A percentile compares a stretch with the other conserved stretches of the same genome.
These are phyloP conservation scores for Pollenia griseotomentosa DNA, from an alignment of 2,888 invertebrate genomes.

Conservation along the genomic window DNA sequence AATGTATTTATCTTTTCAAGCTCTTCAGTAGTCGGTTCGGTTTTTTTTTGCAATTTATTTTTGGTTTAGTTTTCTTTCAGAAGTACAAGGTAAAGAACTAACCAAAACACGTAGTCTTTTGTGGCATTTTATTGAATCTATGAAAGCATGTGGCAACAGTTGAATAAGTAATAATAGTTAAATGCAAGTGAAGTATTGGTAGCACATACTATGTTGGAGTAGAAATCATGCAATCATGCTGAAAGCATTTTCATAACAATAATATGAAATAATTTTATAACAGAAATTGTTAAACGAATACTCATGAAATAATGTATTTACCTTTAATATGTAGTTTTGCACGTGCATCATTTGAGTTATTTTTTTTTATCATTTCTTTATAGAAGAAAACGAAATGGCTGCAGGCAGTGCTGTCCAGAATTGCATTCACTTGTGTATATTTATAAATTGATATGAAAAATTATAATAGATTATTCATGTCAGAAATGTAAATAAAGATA, in stretches of 20 bases:
- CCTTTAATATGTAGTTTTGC: neutral
- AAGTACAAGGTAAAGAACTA: slow-evolving; percentile 25
- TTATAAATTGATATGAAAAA: neutral
- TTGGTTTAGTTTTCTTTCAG: neutral
- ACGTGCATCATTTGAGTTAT: neutral
- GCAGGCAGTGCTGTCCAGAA: neutral
- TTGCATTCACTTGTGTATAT: neutral
- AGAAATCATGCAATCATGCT: slow-evolving; percentile 55
- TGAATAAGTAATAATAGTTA: slow-evolving; percentile 11
- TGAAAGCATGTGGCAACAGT: slow-evolving; percentile 4
- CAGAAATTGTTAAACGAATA: slow-evolving; percentile 16
- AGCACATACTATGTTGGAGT: neutral
- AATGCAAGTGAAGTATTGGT: neutral
- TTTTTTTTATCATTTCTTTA: neutral
- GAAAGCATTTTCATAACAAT: slow-evolving; percentile 58
- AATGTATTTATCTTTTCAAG: slow-evolving; percentile 15
- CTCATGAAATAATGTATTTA: slow-evolving; percentile 1
- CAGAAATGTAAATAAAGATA: too few species aligned
- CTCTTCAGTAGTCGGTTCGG: neutral
- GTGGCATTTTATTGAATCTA: slow-evolving; percentile 58
- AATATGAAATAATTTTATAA: slow-evolving; percentile 54
- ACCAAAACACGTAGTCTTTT: slow-evolving; percentile 50
- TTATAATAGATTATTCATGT: too few species aligned
- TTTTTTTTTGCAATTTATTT: neutral
- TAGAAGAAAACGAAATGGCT: neutral